Base-by-base conservation (phyloP, 1,140 invertebrate species). In the Apocrypta bakeri region DNA sequence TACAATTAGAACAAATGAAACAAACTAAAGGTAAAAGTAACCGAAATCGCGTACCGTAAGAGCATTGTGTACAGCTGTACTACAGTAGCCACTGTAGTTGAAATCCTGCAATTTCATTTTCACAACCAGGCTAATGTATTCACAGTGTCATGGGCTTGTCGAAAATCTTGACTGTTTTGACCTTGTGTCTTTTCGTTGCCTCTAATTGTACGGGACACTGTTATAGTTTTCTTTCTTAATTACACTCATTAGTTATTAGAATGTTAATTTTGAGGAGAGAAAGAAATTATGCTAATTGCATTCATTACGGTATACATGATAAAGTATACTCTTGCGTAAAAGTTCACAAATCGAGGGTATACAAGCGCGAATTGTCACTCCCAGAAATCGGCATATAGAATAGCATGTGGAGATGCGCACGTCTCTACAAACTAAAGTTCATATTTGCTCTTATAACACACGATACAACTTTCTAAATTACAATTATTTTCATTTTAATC, bases 111-210 rank as follows among this genome's bases (percentile, higher is more conserved):
- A 69, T 33, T 69, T 69, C 27, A 33, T 69, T 69, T 69, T 69
- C 68, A 31, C 68, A 69, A 69, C 25, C 37, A 66, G 64, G 64
- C 64, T 66, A 66, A 66, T 66, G 25, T 66, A 66, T 66, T 66
- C 64, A 66, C n/a, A n/a, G n/a, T n/a, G 27, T 66, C 8, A 27
- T 66, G 64, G n/a, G 27, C 64, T 29, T 0, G 64, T 56, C 48
- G 21, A 29, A 66, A 29, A 27, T 27, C 64, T 25, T 9, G 12
- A 66, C 12, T 56, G 9, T 66, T 66, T 66, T 66, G 64, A 66
- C 64, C 64, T 66, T 66, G 24, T 27, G 24, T n/a, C 9, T 29
- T 24, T 66, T 66, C 6, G n/a, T 37, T 9, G 17, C 48, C 6
- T 14, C 17, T 56, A 56, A 56, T 56, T 56, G 21, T 56, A 21